Percentiles rank a stretch among this genome's conserved stretches.
Conservation (phyloP, 2,113 vertebrate genomes). For the Uropsilus gracilis region DNA sequence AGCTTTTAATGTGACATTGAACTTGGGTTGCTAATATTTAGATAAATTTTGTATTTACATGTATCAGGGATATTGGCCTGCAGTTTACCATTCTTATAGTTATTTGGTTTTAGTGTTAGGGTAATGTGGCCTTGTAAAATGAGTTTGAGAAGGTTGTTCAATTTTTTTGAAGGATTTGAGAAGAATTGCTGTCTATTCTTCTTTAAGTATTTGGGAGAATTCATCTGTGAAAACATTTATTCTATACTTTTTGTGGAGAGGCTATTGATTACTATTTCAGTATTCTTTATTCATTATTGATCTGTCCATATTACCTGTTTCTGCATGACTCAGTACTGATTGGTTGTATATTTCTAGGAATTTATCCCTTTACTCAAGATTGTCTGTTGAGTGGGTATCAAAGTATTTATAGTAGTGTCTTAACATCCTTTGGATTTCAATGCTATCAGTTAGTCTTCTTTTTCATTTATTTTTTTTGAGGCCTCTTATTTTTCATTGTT, state of each 20-base stretch:
- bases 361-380: not conserved
- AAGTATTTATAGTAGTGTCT: not conserved
- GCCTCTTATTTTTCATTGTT: not conserved
- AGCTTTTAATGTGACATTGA: not conserved
- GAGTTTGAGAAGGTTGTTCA: not conserved
- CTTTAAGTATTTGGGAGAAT: not conserved
- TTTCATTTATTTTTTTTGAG: not conserved
- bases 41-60: not conserved
- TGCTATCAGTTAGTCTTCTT: not conserved
- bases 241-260: not conserved
- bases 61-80: not conserved
- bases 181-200: not conserved
- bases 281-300: not conserved
- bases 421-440: not conserved
- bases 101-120: not conserved
- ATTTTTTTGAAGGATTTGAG: not conserved
- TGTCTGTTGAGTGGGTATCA: not conserved
- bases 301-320: slow-evolving; percentile 2
- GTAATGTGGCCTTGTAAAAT: not conserved
- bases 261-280: not conserved
- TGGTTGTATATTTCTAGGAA: not conserved
- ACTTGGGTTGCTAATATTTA: not conserved
- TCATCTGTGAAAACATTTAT: not conserved
- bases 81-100: not conserved
- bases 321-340: slow-evolving; percentile 15